Evolutionary conservation across 1,140 invertebrate species (phyloP).

Genomic region (Delia radicum): DNA sequence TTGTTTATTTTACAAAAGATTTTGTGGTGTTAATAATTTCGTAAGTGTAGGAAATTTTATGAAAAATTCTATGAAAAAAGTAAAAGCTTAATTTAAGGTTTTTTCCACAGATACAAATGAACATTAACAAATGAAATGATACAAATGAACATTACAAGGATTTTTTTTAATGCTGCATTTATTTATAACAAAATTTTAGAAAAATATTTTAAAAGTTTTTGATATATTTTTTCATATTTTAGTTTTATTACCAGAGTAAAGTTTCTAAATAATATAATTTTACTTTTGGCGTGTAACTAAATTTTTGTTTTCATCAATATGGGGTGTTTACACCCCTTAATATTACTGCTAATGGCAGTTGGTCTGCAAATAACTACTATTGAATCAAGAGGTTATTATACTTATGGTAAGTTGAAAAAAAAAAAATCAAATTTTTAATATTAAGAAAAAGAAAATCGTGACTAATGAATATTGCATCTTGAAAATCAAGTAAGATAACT

Average conservation of each 20-base stretch:
- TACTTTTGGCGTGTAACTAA: background rate
- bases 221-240: background rate
- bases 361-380: background rate
- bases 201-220: background rate
- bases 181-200: background rate
- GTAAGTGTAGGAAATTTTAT: too few species aligned
- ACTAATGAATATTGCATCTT: too few species aligned
- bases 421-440: background rate
- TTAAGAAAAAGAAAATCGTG: too few species aligned
- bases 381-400: conserved; percentile 1
- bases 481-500: too few species aligned
- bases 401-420: conserved; percentile 19
- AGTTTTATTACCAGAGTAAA: too few species aligned
- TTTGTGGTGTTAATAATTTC: too few species aligned
- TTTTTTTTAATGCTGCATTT: background rate
- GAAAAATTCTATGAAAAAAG: background rate
- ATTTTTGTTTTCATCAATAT: background rate
- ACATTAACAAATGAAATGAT: too few species aligned
- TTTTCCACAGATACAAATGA: too few species aligned
- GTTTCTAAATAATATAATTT: background rate
- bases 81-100: background rate
- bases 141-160: background rate
- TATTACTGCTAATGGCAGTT: conserved; percentile 12
- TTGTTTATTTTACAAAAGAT: too few species aligned
- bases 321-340: conserved; percentile 26